phyloP scores from a whole-genome alignment of 2,113 vertebrate genomes.

The Menidia beryllina region DNA sequence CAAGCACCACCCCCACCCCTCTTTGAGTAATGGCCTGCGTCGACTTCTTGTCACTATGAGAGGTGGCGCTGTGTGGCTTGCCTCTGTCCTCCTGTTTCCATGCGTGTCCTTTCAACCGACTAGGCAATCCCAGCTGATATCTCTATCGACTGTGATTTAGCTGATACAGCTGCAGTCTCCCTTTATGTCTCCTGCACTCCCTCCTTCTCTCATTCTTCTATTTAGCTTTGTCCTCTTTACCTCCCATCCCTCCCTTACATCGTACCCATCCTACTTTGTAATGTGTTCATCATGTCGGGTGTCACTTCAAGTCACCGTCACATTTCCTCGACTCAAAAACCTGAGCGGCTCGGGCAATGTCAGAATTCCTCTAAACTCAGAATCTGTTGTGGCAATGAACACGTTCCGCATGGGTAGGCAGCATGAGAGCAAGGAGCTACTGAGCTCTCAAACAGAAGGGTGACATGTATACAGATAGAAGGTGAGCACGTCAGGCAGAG shows the following conservation, averaged over 20 bases:
- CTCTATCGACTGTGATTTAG: conserved; percentile 84
- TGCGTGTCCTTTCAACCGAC: conserved; percentile 79
- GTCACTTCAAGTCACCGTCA: conserved; percentile 46
- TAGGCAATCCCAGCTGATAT: conserved; percentile 84
- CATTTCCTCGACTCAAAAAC: conserved; percentile 25
- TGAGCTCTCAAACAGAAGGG: conserved; percentile 47
- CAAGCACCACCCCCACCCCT: conserved; percentile 34
- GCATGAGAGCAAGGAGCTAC: conserved; percentile 51
- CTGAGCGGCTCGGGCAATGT: conserved; percentile 42
- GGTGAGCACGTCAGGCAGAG: conserved; percentile 40
- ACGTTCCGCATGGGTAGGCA: conserved; percentile 70
- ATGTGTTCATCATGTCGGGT: conserved; percentile 44
- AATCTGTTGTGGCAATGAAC: conserved; percentile 58
- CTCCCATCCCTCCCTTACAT: conserved; percentile 10
- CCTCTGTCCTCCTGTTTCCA: conserved; percentile 78
- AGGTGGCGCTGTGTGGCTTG: conserved; percentile 77
- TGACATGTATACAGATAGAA: conserved; percentile 61
- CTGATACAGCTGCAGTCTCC: conserved; percentile 73
- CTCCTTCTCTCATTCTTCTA: conserved; percentile 16
- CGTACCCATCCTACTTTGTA: conserved; percentile 27
- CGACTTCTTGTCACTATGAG: conserved; percentile 82
- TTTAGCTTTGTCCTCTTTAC: conserved; percentile 29
- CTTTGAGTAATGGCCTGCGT: conserved; percentile 83
- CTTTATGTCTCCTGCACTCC: conserved; percentile 36
- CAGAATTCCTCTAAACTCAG: conserved; percentile 51